Base-by-base conservation (phyloP, 2,113 vertebrate genomes). In the Aphyosemion australe region DNA sequence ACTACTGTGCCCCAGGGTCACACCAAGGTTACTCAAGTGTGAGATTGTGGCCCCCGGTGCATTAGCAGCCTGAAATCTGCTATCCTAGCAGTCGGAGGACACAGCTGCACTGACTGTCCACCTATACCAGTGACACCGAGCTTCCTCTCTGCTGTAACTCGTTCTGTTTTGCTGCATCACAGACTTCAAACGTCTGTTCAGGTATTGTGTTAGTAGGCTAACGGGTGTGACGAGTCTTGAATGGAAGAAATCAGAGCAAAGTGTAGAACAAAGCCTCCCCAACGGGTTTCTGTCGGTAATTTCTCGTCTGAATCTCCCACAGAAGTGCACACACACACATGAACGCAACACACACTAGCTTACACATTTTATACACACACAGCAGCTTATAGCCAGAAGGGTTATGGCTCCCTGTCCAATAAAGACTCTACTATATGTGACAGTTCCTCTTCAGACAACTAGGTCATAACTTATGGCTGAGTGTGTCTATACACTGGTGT, bases 401-500 rank as follows among this genome's bases (percentile, higher is more conserved):
- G 51, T 83, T 73, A 78, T 79, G 65, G 73, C 56, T 65, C 75
- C 72, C 74, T 55, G 69, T 83, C 87, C 79, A 83, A 86, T 88
- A 86, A 85, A 83, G 77, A 73, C 72, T 73, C 75, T 65, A 41
- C 79, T 75, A 53, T 75, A 79, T 78, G 86, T 90, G 83, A 89
- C 87, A 89, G 83, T 86, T 90, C 82, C 55, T 82, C 76, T 73
- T 37, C 69, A 87, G 76, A 86, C 85, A 93, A 89, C 66, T 91
- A 85, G 91, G 89, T 90, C 90, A 91, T 75, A 76, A 84, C 87
- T 87, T 69, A 57, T 69, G 86, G 89, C 84, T 80, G 73, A 76
- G 78, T 77, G 71, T 84, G 80, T 63, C 59, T 53, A 58, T 61
- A 32, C 7, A 32, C 53, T 32, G 62, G 62, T 45, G 41, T 58